Evolutionary conservation across 1,140 invertebrate species (phyloP).

Genomic region (Drosophila repletoides): DNA sequence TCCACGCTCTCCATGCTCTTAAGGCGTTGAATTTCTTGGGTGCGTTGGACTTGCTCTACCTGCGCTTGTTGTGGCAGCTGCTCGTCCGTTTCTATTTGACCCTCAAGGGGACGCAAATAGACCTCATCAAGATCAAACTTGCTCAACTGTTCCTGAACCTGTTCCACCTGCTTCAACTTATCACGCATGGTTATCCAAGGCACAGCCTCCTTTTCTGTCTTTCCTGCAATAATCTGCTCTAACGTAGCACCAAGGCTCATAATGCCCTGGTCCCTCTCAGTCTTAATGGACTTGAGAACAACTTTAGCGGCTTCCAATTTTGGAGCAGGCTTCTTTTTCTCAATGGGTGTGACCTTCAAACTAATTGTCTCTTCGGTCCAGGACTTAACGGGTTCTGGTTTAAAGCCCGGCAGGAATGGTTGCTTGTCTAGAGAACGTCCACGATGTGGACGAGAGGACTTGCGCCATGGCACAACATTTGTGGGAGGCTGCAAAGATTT

Average conservation of each 20-base stretch:
- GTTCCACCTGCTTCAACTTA: slow-evolving; percentile 72
- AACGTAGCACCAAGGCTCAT: slow-evolving; percentile 72
- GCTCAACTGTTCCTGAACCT: slow-evolving; percentile 71
- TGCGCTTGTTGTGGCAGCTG: slow-evolving; percentile 62
- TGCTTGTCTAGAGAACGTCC: slow-evolving; percentile 78
- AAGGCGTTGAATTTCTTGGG: slow-evolving; percentile 68
- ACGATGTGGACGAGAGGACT: slow-evolving; percentile 68
- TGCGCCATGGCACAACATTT: slow-evolving; percentile 78
- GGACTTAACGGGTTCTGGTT: slow-evolving; percentile 80
- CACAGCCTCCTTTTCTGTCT: slow-evolving; percentile 76
- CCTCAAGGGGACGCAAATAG: slow-evolving; percentile 64
- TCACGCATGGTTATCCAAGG: slow-evolving; percentile 82
- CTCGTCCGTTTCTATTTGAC: slow-evolving; percentile 61
- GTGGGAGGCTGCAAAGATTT: slow-evolving; percentile 72
- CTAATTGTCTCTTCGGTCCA: slow-evolving; percentile 85
- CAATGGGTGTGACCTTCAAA: slow-evolving; percentile 83
- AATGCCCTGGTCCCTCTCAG: slow-evolving; percentile 76
- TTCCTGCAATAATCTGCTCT: slow-evolving; percentile 74
- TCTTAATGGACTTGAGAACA: slow-evolving; percentile 78
- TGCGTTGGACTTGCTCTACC: slow-evolving; percentile 59
- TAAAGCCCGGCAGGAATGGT: slow-evolving; percentile 67
- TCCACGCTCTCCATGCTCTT: slow-evolving; percentile 82
- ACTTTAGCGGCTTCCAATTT: slow-evolving; percentile 79
- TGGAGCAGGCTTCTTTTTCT: slow-evolving; percentile 76
- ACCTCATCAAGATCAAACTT: slow-evolving; percentile 80